Percentiles rank a stretch among this genome's conserved stretches.
Conservation (phyloP, 2,113 vertebrate genomes). For the Miniopterus natalensis region DNA sequence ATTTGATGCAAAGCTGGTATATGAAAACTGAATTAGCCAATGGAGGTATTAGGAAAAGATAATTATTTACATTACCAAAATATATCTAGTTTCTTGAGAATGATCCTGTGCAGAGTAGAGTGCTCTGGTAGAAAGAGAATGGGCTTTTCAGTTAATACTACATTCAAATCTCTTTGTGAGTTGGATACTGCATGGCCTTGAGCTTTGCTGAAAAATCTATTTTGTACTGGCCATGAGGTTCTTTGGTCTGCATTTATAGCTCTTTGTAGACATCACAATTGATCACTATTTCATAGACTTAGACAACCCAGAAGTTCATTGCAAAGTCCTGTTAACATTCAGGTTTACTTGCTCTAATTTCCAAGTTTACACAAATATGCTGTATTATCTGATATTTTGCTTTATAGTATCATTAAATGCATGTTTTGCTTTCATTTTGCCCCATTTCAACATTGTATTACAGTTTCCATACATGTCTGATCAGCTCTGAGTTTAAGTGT, state of each 20-base stretch:
- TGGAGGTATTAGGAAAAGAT: neutral
- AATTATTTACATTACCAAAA: slow-evolving; percentile 13
- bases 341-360: neutral
- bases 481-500: slow-evolving; percentile 50
- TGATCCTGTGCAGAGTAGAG: neutral
- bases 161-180: neutral
- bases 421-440: slow-evolving; percentile 21
- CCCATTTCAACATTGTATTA: neutral
- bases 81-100: neutral
- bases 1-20: neutral
- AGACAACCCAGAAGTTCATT: neutral
- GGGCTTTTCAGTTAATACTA: neutral
- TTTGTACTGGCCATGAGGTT: neutral
- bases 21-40: slow-evolving; percentile 7
- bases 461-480: neutral
- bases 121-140: neutral
- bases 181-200: neutral
- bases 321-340: neutral
- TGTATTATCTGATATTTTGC: neutral
- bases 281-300: neutral
- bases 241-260: neutral
- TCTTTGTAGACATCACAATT: neutral
- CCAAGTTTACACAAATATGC: neutral
- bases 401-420: neutral
- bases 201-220: slow-evolving; percentile 28